These are phyloP conservation scores for Drosophila flavopinicola DNA, from an alignment of 2,888 invertebrate species.

Conservation along the genomic window DNA sequence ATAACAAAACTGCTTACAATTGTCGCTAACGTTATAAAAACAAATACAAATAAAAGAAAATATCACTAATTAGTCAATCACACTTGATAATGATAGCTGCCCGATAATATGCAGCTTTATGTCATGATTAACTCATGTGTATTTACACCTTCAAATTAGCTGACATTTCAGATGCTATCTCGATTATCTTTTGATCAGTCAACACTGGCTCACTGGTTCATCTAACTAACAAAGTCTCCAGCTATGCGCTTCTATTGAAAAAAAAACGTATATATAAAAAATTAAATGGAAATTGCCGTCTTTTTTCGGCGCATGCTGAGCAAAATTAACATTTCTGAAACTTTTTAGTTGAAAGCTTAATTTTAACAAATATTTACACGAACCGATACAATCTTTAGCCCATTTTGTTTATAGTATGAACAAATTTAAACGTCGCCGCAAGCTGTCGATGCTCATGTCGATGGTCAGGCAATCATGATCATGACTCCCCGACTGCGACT, in stretches of 20 bases:
- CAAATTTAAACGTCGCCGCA: constrained; percentile 75
- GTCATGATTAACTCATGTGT: not conserved
- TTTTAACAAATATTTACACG: constrained; percentile 77
- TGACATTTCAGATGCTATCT: constrained; percentile 3
- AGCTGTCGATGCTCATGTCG: constrained; percentile 70
- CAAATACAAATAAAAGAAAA: too few species aligned
- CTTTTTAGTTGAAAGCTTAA: constrained; percentile 75
- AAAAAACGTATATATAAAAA: too few species aligned
- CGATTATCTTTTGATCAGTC: not conserved
- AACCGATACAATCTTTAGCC: constrained; percentile 70
- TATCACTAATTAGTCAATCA: not conserved
- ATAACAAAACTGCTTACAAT: too few species aligned
- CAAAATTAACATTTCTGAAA: constrained; percentile 46
- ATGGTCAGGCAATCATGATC: constrained; percentile 66
- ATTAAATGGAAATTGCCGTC: not conserved
- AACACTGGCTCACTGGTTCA: not conserved
- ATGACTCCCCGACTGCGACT: constrained; percentile 21
- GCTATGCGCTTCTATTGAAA: not conserved
- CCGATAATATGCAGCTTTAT: too few species aligned
- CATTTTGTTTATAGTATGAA: constrained; percentile 67
- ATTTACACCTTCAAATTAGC: constrained; percentile 41
- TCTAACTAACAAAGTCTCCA: not conserved
- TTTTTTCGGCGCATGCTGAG: constrained; percentile 25
- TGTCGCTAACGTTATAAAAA: too few species aligned
- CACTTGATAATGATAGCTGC: not conserved